Evolutionary conservation across 2,797 vertebrate species (phyloP).

Genomic region (Dipus sagitta): DNA sequence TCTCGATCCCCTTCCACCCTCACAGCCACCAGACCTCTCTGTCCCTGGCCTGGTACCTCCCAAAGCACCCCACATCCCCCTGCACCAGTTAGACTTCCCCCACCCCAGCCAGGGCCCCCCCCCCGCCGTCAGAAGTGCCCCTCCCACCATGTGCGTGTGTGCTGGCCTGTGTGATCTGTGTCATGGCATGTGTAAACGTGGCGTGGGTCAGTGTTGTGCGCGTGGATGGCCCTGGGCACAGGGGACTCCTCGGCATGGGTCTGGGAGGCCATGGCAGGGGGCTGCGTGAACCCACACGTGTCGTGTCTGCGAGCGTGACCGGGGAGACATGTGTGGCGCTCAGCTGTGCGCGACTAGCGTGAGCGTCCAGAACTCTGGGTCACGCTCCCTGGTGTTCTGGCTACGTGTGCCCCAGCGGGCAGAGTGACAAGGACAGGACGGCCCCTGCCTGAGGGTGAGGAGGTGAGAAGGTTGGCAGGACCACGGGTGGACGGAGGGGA

Average conservation of each 20-base stretch:
- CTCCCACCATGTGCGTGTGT: background rate
- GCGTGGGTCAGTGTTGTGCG: background rate
- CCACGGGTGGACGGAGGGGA: fast-evolving
- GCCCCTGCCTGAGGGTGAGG: background rate
- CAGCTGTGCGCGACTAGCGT: background rate
- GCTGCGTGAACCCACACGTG: background rate
- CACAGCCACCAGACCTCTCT: background rate
- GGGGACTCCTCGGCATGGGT: background rate
- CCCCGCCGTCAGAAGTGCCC: background rate
- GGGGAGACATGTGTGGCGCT: background rate
- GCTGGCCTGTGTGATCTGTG: background rate
- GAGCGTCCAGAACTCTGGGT: background rate
- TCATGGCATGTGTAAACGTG: background rate
- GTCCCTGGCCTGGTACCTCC: background rate
- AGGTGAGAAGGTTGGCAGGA: background rate
- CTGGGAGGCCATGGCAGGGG: fast-evolving
- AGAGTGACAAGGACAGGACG: background rate
- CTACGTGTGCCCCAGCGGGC: background rate
- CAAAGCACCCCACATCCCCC: background rate
- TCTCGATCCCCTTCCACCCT: background rate
- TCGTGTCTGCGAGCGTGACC: background rate
- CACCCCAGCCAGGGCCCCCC: background rate
- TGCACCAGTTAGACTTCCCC: background rate
- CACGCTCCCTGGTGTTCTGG: background rate
- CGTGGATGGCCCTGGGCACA: background rate